A percentile compares a stretch with the other conserved stretches of the same genome.
phyloP scores from a whole-genome alignment of 2,797 vertebrate genomes.

The Pterois miles region DNA sequence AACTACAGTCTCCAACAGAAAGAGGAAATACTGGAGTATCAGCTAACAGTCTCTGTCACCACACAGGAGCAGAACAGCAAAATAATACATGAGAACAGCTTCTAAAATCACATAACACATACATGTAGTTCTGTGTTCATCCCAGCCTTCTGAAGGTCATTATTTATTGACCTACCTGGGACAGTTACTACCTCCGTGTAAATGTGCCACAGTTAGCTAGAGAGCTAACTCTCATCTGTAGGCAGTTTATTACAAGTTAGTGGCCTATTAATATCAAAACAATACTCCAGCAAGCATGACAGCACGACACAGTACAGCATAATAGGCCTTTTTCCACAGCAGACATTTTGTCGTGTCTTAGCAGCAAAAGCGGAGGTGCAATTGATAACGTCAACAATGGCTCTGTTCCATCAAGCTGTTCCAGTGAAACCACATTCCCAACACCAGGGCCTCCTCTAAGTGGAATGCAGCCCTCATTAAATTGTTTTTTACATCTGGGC shows the following conservation, averaged over 20 bases:
- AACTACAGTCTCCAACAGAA: conserved; percentile 5
- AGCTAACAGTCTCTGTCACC: conserved; percentile 1
- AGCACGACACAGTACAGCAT: not conserved
- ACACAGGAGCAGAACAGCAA: not conserved
- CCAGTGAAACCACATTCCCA: too few relatives aligned
- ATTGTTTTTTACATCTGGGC: too few relatives aligned
- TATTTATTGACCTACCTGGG: not conserved
- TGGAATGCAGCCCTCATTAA: too few relatives aligned
- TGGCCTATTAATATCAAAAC: not conserved
- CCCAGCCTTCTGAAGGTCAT: not conserved
- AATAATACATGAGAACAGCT: not conserved
- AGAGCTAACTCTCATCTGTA: not conserved
- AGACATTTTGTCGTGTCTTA: too few relatives aligned
- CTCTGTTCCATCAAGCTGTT: too few relatives aligned
- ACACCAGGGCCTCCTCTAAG: too few relatives aligned
- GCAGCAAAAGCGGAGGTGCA: too few relatives aligned
- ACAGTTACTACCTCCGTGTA: not conserved
- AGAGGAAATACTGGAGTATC: not conserved
- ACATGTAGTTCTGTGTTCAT: not conserved
- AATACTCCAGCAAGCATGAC: not conserved
- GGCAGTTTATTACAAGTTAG: not conserved
- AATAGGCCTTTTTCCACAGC: too few relatives aligned
- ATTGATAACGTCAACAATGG: too few relatives aligned
- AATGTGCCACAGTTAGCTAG: not conserved
- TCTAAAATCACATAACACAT: not conserved